Conservation (phyloP, 2,113 vertebrate genomes). For the crab-eating macaque (Macaca fascicularis) region T2T-MFA8v1.1 NC_088378.1:161155001-161155500, state of each 20-base stretch:
- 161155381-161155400: neutral
- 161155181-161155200: neutral
- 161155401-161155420: neutral
- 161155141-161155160: neutral
- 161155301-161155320: neutral
- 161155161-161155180: neutral
- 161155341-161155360: neutral
- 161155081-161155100: neutral
- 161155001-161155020: neutral
- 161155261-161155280: neutral
- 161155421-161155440: neutral
- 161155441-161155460: neutral
- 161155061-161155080: neutral
- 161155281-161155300: neutral
- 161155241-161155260: neutral
- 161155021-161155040: neutral
- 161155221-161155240: neutral
- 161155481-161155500: neutral
- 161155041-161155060: neutral
- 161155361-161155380: neutral
- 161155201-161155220: neutral
- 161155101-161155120: neutral
- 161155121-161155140: constrained; percentile 37
- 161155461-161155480: constrained; percentile 5
- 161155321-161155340: neutral